Evolutionary conservation across 2,888 invertebrate species (phyloP).

Genomic region (Psylliodes chrysocephalus): DNA sequence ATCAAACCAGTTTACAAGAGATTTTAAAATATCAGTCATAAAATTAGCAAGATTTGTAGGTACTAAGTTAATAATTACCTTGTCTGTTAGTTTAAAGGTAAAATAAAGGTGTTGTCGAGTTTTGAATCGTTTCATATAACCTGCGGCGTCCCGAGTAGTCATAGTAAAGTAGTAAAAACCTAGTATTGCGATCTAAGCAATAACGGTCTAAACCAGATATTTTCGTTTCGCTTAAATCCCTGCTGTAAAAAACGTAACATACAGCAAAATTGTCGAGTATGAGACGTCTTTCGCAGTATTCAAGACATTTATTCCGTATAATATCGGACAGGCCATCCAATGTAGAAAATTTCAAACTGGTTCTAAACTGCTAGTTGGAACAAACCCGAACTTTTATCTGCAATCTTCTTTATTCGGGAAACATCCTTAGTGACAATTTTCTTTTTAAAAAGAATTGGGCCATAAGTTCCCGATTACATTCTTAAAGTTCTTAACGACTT

Average conservation of each 20-base stretch:
- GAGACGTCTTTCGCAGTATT: conserved; percentile 22
- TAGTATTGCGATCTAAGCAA: background rate
- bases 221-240: conserved; percentile 6
- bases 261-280: conserved; percentile 16
- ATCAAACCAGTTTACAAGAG: too few species aligned
- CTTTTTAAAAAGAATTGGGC: conserved; percentile 2
- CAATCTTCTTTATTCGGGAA: conserved; percentile 23
- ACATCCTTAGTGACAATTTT: conserved; percentile 14
- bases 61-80: too few species aligned
- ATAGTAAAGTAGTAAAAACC: conserved; percentile 2
- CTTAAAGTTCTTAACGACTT: conserved; percentile 6
- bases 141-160: too few species aligned
- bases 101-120: too few species aligned
- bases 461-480: conserved; percentile 8
- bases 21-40: too few species aligned
- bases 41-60: too few species aligned
- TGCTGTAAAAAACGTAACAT: conserved; percentile 4
- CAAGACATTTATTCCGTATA: conserved; percentile 24
- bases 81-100: too few species aligned
- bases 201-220: conserved; percentile 12
- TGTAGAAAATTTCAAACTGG: conserved; percentile 27
- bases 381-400: conserved; percentile 27
- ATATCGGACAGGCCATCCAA: conserved; percentile 18
- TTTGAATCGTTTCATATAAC: too few species aligned
- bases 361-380: conserved; percentile 30